Evolutionary conservation across 2,888 invertebrate genomes (phyloP).

Genomic region (Proisotoma minuta): DNA sequence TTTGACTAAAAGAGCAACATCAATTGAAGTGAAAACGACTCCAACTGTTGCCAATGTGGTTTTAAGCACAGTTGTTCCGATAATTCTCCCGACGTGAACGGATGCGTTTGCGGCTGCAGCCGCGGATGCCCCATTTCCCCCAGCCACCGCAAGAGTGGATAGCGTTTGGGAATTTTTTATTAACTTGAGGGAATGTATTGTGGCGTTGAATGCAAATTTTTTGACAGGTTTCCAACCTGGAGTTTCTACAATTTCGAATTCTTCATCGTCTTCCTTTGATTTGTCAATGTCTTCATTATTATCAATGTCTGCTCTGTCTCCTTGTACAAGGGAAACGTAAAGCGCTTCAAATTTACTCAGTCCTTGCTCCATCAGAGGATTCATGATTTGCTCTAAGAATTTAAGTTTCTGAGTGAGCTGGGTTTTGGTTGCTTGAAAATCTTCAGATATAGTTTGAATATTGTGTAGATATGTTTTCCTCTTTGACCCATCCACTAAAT

Average conservation of each 20-base stretch:
- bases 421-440: not conserved
- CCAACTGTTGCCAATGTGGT: slow-evolving; percentile 4
- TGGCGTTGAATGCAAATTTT: slow-evolving; percentile 6
- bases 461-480: not conserved
- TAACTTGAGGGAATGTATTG: not conserved
- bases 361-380: not conserved
- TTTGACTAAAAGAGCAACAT: slow-evolving; percentile 1
- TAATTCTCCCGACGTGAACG: not conserved
- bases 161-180: not conserved
- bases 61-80: not conserved
- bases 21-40: slow-evolving; percentile 8
- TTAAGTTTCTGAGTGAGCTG: not conserved
- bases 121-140: not conserved
- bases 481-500: not conserved
- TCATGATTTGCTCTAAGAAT: not conserved
- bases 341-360: not conserved
- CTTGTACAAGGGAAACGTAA: not conserved
- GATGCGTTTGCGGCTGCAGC: not conserved
- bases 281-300: not conserved
- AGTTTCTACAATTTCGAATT: not conserved
- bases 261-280: not conserved
- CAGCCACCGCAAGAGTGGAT: not conserved
- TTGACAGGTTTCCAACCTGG: not conserved
- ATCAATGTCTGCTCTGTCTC: too few relatives aligned
- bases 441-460: not conserved